A percentile compares a stretch with the other conserved stretches of the same genome.
Evolutionary conservation across 2,113 vertebrate genomes (phyloP).

Genomic region (Panthera tigris): DNA sequence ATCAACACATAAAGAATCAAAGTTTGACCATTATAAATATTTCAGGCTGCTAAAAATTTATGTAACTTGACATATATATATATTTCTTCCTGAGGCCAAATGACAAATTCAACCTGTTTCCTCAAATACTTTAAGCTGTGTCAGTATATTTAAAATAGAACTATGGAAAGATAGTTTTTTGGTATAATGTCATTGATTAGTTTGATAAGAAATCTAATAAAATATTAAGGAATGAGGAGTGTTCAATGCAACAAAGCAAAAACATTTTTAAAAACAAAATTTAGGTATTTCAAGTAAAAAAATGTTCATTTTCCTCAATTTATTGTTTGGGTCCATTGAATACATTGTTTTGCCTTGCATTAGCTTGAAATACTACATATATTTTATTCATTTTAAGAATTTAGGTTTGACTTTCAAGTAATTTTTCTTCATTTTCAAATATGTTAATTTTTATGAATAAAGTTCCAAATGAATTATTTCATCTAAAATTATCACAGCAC

Average conservation of each 20-base stretch:
- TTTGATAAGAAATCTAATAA: not conserved
- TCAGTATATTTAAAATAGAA: not conserved
- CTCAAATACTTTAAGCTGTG: not conserved
- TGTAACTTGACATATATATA: not conserved
- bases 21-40: not conserved
- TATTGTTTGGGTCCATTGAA: not conserved
- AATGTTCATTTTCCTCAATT: not conserved
- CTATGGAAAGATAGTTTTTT: not conserved
- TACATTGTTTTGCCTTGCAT: not conserved
- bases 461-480: not conserved
- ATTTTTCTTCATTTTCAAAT: not conserved
- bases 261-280: not conserved
- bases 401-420: not conserved
- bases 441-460: not conserved
- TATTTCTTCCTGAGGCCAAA: not conserved
- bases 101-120: not conserved
- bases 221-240: not conserved
- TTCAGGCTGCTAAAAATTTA: not conserved
- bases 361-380: not conserved
- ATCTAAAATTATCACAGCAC: not conserved
- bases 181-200: not conserved
- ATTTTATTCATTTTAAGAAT: not conserved
- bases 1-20: not conserved
- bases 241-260: not conserved
- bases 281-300: not conserved